Conservation (phyloP, 2,888 invertebrate genomes). For the Exephanes ischioxanthus region DNA sequence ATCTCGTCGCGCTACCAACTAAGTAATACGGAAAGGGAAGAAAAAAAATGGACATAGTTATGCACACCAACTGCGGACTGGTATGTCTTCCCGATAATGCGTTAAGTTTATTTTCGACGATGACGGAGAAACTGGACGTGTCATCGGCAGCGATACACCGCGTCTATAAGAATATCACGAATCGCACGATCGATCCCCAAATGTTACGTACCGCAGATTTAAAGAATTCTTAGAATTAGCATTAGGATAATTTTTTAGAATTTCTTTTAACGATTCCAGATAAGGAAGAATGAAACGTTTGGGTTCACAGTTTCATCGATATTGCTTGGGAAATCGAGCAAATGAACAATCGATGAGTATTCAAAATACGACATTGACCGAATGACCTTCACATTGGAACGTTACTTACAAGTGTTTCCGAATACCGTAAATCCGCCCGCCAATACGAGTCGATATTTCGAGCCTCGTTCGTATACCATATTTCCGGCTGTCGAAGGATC, state of each 20-base stretch:
- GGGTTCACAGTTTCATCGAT: neutral
- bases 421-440: conserved; percentile 28
- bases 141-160: conserved; percentile 40
- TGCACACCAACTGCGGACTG: neutral
- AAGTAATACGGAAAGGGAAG: neutral
- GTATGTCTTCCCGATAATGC: neutral
- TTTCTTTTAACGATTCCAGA: neutral
- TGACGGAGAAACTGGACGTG: conserved; percentile 35
- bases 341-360: neutral
- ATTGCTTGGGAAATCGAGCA: neutral
- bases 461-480: conserved; percentile 10
- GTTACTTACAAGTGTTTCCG: conserved; percentile 40
- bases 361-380: conserved; percentile 30
- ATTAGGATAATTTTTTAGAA: neutral
- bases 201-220: neutral
- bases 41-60: neutral
- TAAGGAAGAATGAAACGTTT: neutral
- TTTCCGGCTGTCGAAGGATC: neutral
- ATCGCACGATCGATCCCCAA: conserved; percentile 3
- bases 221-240: neutral
- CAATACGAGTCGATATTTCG: conserved; percentile 4
- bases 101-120: conserved; percentile 49
- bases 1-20: neutral
- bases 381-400: conserved; percentile 4
- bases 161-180: conserved; percentile 24